These are phyloP conservation scores for Lysandra coridon DNA, from an alignment of 2,888 invertebrate species.

Conservation along the genomic window DNA sequence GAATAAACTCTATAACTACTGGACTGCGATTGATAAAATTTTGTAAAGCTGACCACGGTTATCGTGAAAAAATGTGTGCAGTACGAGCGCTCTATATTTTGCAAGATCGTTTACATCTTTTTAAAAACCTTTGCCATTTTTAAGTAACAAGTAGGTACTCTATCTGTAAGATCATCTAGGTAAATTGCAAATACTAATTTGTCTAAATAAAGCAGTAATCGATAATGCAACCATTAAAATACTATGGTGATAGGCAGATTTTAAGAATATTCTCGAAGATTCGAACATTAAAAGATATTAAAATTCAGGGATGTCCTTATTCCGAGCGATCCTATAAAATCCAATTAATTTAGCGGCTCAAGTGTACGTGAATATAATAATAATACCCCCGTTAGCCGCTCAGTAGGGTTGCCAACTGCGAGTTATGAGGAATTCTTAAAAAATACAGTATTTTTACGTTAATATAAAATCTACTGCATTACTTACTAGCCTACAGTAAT, in stretches of 20 bases:
- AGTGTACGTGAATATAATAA: constrained; percentile 50
- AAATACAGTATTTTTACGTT: not conserved
- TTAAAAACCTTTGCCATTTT: no score
- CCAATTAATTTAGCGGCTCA: constrained; percentile 58
- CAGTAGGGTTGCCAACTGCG: not conserved
- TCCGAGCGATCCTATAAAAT: constrained; percentile 56
- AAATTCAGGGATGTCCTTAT: constrained; percentile 44
- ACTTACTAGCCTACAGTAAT: no score
- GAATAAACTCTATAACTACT: no score
- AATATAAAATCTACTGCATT: not conserved
- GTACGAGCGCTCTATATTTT: no score
- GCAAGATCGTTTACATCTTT: no score
- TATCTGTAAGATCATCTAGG: no score
- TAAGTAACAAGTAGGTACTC: no score
- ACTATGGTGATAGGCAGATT: not conserved
- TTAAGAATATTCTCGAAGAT: not conserved
- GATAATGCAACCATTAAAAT: not conserved
- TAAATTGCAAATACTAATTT: no score
- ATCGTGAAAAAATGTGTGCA: no score
- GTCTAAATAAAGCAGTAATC: no score
- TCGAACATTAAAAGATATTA: constrained; percentile 42
- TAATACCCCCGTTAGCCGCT: constrained; percentile 38
- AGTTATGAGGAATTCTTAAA: not conserved
- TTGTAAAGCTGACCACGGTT: no score
- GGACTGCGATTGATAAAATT: no score